Evolutionary conservation across 92 coral and sea anemone species (phyloP).

Genomic region (Actinostola sp.): DNA sequence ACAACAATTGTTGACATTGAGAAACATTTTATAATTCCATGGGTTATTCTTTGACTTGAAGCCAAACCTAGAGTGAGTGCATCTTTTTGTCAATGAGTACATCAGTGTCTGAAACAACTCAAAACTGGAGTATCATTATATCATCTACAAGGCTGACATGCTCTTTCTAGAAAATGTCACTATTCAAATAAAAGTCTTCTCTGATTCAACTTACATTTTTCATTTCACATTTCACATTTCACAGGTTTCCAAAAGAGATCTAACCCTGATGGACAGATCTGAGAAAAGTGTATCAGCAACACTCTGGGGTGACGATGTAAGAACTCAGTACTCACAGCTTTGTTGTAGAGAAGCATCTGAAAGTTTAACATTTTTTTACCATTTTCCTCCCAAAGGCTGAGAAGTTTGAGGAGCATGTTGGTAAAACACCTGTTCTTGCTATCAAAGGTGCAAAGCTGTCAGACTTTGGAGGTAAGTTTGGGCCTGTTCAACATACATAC

Average conservation of each 20-base stretch:
- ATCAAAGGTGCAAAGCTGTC: constrained; percentile 90
- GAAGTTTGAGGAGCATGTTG: constrained; percentile 89
- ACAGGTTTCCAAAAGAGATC: constrained; percentile 86
- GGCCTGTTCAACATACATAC: neutral
- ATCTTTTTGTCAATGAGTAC: neutral
- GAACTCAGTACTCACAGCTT: no score
- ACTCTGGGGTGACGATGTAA: constrained; percentile 79
- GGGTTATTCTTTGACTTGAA: no score
- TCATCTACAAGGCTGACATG: no score
- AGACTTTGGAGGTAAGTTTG: constrained; percentile 90
- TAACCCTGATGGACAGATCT: constrained; percentile 77
- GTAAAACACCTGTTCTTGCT: constrained; percentile 85
- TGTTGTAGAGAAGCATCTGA: no score
- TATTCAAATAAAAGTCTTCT: no score
- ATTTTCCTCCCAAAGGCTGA: constrained; percentile 64
- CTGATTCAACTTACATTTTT: no score
- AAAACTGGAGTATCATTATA: no score
- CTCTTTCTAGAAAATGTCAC: no score
- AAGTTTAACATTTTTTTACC: neutral
- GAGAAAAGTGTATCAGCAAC: constrained; percentile 84
- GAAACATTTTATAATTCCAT: no score
- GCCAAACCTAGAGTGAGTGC: no score
- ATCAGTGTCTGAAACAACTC: no score
- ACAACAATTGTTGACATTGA: no score
- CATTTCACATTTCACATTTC: neutral